Conservation (phyloP, 1,140 invertebrate species). For the Neodiprion virginianus region DNA sequence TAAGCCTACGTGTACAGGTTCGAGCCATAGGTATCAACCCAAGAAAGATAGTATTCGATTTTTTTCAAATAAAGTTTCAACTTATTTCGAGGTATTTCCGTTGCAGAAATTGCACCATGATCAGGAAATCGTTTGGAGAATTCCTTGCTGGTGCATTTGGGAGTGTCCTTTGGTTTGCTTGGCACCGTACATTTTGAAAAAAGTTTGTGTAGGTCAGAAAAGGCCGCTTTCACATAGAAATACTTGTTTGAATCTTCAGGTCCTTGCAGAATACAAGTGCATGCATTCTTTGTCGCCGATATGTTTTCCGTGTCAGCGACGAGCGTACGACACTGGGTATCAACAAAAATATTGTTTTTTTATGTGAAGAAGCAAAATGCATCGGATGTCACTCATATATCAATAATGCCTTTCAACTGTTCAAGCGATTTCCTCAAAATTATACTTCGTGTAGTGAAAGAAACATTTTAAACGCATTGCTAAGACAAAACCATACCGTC, state of each 20-base stretch:
- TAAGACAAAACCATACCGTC: background rate
- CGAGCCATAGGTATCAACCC: slow-evolving; percentile 54
- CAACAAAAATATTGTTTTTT: slow-evolving; percentile 23
- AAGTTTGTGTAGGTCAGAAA: slow-evolving; percentile 69
- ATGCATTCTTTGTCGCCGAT: slow-evolving; percentile 46
- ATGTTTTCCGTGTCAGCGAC: slow-evolving; percentile 51
- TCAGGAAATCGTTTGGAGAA: slow-evolving; percentile 66
- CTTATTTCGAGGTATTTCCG: slow-evolving; percentile 63
- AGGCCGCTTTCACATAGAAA: slow-evolving; percentile 61
- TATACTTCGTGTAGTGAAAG: slow-evolving; percentile 6
- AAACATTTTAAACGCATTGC: slow-evolving; percentile 11
- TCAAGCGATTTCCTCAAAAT: slow-evolving; percentile 6
- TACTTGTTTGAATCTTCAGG: slow-evolving; percentile 54
- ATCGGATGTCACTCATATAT: too few relatives aligned
- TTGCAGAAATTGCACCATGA: slow-evolving; percentile 51
- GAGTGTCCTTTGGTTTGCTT: slow-evolving; percentile 30
- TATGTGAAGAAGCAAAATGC: background rate
- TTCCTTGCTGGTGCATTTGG: slow-evolving; percentile 44
- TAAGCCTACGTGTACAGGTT: background rate
- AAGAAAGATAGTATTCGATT: slow-evolving; percentile 75
- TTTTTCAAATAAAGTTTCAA: slow-evolving; percentile 69
- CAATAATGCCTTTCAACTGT: too few relatives aligned
- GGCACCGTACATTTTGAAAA: slow-evolving; percentile 56
- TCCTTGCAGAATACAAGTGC: slow-evolving; percentile 58
- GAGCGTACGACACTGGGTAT: slow-evolving; percentile 55